phyloP scores from a whole-genome alignment of 2,888 invertebrate species.

The Acutogordius australiensis region DNA sequence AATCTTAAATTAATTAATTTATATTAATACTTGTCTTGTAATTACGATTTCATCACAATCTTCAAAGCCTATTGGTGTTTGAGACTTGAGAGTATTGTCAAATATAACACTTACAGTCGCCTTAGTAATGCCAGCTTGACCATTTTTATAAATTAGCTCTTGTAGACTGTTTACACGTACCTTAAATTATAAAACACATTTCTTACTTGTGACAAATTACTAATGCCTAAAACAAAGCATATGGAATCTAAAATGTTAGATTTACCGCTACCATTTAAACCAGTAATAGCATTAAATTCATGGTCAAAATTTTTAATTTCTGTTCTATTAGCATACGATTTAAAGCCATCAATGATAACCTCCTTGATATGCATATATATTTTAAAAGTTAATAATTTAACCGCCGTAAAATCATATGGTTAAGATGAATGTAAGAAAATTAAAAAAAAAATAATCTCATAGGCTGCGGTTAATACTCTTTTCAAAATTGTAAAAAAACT shows the following conservation, averaged over 20 bases:
- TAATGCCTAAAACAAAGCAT: conserved; percentile 81
- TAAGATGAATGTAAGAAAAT: too few relatives aligned
- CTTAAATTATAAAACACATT: conserved; percentile 28
- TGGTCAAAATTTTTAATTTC: conserved; percentile 69
- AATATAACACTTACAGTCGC: conserved; percentile 81
- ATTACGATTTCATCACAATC: conserved; percentile 62
- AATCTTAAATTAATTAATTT: conserved; percentile 17
- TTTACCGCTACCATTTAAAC: conserved; percentile 83
- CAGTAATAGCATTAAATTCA: conserved; percentile 87
- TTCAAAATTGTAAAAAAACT: too few relatives aligned
- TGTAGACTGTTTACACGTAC: conserved; percentile 61
- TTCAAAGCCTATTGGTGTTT: conserved; percentile 67
- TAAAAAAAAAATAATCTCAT: too few relatives aligned
- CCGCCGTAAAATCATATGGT: too few relatives aligned
- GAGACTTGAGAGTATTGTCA: conserved; percentile 50
- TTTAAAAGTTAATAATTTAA: too few relatives aligned
- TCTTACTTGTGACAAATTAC: conserved; percentile 57
- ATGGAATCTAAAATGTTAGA: conserved; percentile 87
- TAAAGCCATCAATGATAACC: conserved; percentile 76
- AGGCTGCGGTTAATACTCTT: too few relatives aligned
- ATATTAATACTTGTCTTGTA: conserved; percentile 43
- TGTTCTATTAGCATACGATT: conserved; percentile 72
- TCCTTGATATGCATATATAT: conserved; percentile 78
- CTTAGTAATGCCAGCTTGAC: conserved; percentile 74
- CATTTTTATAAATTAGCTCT: conserved; percentile 86